phyloP scores from a whole-genome alignment of 2,113 vertebrate species.

The Cyanoramphus novaezelandiae region DNA sequence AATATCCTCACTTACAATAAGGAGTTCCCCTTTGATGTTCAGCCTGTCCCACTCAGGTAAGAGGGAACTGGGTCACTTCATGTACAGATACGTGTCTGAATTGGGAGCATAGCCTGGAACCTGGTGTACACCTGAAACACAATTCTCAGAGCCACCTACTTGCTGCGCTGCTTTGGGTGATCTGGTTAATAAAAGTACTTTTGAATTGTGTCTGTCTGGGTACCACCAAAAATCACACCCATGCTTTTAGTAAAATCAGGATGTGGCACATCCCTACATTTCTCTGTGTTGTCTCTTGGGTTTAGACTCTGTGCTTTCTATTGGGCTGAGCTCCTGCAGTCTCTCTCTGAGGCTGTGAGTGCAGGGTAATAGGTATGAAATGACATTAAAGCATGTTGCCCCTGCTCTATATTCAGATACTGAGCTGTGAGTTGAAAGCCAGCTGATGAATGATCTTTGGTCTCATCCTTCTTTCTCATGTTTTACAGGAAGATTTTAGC shows the following conservation, averaged over 20 bases:
- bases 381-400: background rate
- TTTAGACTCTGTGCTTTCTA: background rate
- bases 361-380: background rate
- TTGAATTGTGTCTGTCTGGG: background rate
- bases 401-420: background rate
- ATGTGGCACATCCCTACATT: background rate
- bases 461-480: background rate
- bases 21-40: conserved; percentile 96
- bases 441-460: background rate
- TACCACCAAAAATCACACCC: background rate
- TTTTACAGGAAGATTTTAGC: conserved; percentile 91
- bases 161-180: background rate
- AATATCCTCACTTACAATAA: conserved; percentile 96
- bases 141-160: background rate
- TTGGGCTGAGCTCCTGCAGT: background rate
- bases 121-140: background rate
- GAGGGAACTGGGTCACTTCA: background rate
- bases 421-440: background rate
- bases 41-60: conserved; percentile 95
- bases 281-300: background rate
- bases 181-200: background rate
- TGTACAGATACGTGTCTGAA: background rate
- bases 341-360: background rate
- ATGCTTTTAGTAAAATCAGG: background rate
- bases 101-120: background rate